Base-by-base conservation (phyloP, 2,888 invertebrate genomes). In the Malacosoma neustria region DNA sequence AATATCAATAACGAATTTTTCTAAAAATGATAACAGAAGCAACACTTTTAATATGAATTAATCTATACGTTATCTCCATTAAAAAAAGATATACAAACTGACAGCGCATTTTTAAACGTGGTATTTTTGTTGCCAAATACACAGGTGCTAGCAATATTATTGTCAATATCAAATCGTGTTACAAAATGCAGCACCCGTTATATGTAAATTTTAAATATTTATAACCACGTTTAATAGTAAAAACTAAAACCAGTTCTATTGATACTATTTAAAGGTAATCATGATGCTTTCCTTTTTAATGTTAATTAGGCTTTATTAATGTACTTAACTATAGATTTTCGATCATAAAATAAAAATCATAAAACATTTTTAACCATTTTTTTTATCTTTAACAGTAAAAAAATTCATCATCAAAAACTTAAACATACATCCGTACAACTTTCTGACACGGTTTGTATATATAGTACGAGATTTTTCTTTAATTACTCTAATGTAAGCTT, bases 321-420 rank as follows among this genome's bases (percentile, higher is more conserved):
- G 68, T 84, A 84, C 82, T 84, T 82, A 85, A 66, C 75, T 85
- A 85, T 64, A 66, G 72, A 80, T 74, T 77, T 73, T 65, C 65
- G 61, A 53, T 74, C 67, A 59, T 74, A 80, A 85, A 80, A 61
- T 61, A 57, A 75, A 74, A 74, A 57, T 70, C 82, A 75, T 79
- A 82, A 82, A 82, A 65, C 66, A 59, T 63, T 69, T 61, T 60
- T 56, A 34, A 33, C 46, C 46, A 54, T 55, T 48, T 43, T 56
- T 57, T 59, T 66, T 63, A 52, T 54, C 51, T 58, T 49, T 56
- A 76, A 74, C 67, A 61, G 72, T 72, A 73, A 82, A 81, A 81
- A 80, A 72, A 66, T 54, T 64, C 61, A 36, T 70, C 66, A 49
- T 77, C 71, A 49, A 69, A 71, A 81, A 82, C 77, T 71, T 76